A percentile compares a stretch with the other conserved stretches of the same genome.
Evolutionary conservation across 2,797 vertebrate species (phyloP).

Genomic region (Heterohyrax brucei): DNA sequence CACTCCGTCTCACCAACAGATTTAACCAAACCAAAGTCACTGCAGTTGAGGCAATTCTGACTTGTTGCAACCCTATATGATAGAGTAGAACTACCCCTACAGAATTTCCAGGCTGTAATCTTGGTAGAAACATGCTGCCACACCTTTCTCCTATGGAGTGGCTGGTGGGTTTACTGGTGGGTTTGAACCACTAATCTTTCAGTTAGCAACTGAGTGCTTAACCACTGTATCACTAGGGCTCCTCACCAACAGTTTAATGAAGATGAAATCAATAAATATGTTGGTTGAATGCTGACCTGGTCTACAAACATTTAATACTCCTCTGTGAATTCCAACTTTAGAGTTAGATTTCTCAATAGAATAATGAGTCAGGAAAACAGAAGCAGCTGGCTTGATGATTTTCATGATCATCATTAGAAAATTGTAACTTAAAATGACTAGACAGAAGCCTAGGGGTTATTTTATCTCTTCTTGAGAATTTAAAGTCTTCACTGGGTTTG

Average conservation of each 20-base stretch:
- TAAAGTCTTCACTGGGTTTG: not conserved
- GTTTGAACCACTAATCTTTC: not conserved
- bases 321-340: constrained; percentile 68
- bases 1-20: not conserved
- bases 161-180: not conserved
- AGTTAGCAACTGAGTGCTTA: not conserved
- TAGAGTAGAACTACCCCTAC: no score
- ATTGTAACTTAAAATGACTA: not conserved
- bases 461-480: not conserved
- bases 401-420: constrained; percentile 52
- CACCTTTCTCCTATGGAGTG: not conserved
- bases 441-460: not conserved
- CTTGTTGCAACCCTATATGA: not conserved
- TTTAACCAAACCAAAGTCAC: not conserved
- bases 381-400: constrained; percentile 18
- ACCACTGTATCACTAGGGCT: not conserved
- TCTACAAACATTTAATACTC: not conserved
- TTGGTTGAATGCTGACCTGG: constrained; percentile 1
- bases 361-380: constrained; percentile 72
- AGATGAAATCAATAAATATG: constrained; percentile 17
- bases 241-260: not conserved
- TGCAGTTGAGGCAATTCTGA: not conserved
- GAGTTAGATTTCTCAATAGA: constrained; percentile 77
- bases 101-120: not conserved
- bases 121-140: not conserved